Evolutionary conservation across 1,140 invertebrate genomes (phyloP).

Genomic region (Nomia melanderi): DNA sequence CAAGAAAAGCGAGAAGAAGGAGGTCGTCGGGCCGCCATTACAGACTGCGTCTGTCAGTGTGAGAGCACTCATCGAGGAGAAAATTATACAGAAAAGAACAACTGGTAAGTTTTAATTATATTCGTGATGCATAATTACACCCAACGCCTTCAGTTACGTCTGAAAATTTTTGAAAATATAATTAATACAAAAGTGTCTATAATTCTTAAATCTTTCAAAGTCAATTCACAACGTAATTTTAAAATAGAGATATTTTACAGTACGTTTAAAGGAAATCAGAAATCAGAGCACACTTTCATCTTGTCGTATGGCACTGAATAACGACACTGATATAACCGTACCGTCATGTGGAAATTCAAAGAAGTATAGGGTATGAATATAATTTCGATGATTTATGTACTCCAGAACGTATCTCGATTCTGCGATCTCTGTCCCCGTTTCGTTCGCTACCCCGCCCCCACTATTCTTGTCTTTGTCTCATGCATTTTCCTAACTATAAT

Average conservation of each 20-base stretch:
- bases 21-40: slow-evolving; percentile 88
- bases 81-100: slow-evolving; percentile 92
- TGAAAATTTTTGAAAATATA: background rate
- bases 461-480: slow-evolving; percentile 6
- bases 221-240: too few relatives aligned
- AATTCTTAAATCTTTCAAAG: too few relatives aligned
- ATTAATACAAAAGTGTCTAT: too few relatives aligned
- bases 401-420: slow-evolving; percentile 25
- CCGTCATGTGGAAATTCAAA: background rate
- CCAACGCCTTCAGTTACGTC: background rate
- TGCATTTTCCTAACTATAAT: slow-evolving; percentile 34
- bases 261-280: too few relatives aligned
- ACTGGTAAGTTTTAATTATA: slow-evolving; percentile 73
- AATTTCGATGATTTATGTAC: slow-evolving; percentile 37
- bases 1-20: slow-evolving; percentile 93
- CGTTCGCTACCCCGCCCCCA: background rate
- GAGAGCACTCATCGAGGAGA: slow-evolving; percentile 93
- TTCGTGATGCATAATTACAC: background rate
- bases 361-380: background rate
- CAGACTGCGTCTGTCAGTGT: slow-evolving; percentile 94
- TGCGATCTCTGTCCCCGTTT: slow-evolving; percentile 4
- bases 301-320: background rate
- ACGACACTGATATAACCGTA: slow-evolving; percentile 8
- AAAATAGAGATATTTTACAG: background rate
- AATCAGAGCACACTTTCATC: too few relatives aligned